Evolutionary conservation across 2,113 vertebrate species (phyloP).

Genomic region (Engraulis encrasicolus): DNA sequence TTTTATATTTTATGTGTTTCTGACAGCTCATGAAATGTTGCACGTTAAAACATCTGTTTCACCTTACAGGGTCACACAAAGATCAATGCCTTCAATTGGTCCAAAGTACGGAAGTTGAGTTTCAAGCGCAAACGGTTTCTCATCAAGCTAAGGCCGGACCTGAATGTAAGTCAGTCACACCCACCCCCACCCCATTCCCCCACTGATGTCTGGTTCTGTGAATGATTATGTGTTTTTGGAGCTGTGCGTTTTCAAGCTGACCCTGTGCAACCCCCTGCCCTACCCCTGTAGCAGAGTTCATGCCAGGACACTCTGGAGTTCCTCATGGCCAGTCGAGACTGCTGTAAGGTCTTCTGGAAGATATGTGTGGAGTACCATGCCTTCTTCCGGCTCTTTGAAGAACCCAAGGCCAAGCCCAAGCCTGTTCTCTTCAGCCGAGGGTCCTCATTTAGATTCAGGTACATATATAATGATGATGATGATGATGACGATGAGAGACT

Average conservation of each 20-base stretch:
- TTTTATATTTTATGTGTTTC: neutral
- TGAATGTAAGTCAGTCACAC: conserved; percentile 91
- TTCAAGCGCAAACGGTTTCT: conserved; percentile 98
- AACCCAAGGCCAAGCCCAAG: conserved; percentile 95
- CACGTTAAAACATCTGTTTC: conserved; percentile 9
- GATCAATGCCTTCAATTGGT: conserved; percentile 98
- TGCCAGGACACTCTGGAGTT: conserved; percentile 97
- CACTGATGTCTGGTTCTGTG: neutral
- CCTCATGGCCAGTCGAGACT: conserved; percentile 93
- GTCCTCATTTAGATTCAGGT: conserved; percentile 99
- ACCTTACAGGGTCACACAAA: conserved; percentile 86
- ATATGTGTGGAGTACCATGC: conserved; percentile 97
- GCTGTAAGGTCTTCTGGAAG: conserved; percentile 99
- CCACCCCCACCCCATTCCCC: no score
- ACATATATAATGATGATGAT: no score
- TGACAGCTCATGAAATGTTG: neutral
- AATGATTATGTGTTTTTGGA: neutral
- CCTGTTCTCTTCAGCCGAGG: conserved; percentile 93
- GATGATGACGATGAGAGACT: no score
- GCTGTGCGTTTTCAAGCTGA: no score
- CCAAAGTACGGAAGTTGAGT: conserved; percentile 96
- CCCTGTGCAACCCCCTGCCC: neutral
- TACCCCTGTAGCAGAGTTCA: conserved; percentile 76
- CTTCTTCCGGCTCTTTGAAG: conserved; percentile 97
- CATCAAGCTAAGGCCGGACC: conserved; percentile 92